Evolutionary conservation across 2,888 invertebrate genomes (phyloP), one percentile per base, ranked within the genome.

Genomic region (Caenorhabditis sp.): DNA sequence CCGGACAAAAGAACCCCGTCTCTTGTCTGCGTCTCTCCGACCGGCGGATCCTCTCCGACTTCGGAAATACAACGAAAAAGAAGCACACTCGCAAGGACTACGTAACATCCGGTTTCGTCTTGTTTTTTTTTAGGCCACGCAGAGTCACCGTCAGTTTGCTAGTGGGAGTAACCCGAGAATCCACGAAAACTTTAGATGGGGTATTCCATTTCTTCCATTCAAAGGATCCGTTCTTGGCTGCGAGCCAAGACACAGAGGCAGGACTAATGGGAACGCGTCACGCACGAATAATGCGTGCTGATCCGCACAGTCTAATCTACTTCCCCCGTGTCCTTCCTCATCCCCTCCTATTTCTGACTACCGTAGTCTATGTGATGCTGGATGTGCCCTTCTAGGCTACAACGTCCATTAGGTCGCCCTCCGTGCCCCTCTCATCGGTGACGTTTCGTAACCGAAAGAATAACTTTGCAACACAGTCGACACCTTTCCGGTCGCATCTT

Each of bases 41-140:
- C 46, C 27, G 2, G 24, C 15, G 22, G 22, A 45, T 30, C 48
- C 56, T 48, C 39, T 48, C 13, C 17, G n/a, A 48, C 22, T 58
- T 68, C 68, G 58, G 58, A 66, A 66, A 66, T 66, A 66, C 66
- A 66, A 56, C 55, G 46, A 56, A 71, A 71, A 62, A 52, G 62
- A 71, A 71, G 62, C 71, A 71, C 61, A 63, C 62, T 72, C 32
- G 53, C 37, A 53, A 61, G 35, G 48, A 48, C 56, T 45, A 72
- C 72, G 72, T 72, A 72, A 72, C 62, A 63, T 72, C 72, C 72
- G 72, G 72, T 72, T 72, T 68, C 61, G 72, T 72, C 72, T 72
- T 72, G 72, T 72, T 72, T 72, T 72, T 71, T 72, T 72, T 62
- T 45, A 20, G 39, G 41, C 24, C 32, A 6, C 39, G 27, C 32